Evolutionary conservation across 2,113 vertebrate genomes (phyloP), one percentile per base, ranked within the genome.

Genomic region (Machaerirhynchus nigripectus): DNA sequence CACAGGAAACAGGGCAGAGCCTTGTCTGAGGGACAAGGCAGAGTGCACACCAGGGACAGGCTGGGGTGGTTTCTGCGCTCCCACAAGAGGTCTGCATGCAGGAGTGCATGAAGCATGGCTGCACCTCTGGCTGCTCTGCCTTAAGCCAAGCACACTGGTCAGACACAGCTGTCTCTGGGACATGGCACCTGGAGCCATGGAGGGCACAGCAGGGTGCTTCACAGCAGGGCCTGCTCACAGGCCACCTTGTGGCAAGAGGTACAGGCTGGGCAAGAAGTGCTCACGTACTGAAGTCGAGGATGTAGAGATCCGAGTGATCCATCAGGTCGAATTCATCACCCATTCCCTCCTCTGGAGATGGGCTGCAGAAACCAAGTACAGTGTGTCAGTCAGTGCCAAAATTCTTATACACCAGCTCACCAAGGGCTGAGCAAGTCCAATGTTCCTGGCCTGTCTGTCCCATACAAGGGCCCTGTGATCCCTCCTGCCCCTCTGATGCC

Each of bases 291-390:
- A 99, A 99, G 97, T 99, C 99, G 50, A 99, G 98, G 97, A 99
- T 99, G 97, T 99, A 99, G 96, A 99, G 98, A 96, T 99, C 99
- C 5, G 99, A 99, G 97, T 99, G 99, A 98, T 99, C 99, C 99
- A 99, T 99, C 95, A 99, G 98, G 98, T 99, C 99, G 50, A 99
- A 99, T 95, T 99, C 99, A 89, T 99, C 99, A 19, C 99, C 99
- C 97, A 99, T 99, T 96, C 99, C 99, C 97, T 99, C 99, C 90
- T 99, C 99, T 13, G 99, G 99, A 98, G 99, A 99, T 1, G 99
- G 99, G 97, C 99, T 99, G 97, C 40, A 55, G 84, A 97, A 97
- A 39, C 28, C 50, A 97, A 94, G 65, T 57, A 64, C 57, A 93
- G 52, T 0, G 2, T 11, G 23, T 94, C 57, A 93, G 47, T 60